phyloP scores from a whole-genome alignment of 2,113 vertebrate genomes.

The Melanerpes formicivorus region DNA sequence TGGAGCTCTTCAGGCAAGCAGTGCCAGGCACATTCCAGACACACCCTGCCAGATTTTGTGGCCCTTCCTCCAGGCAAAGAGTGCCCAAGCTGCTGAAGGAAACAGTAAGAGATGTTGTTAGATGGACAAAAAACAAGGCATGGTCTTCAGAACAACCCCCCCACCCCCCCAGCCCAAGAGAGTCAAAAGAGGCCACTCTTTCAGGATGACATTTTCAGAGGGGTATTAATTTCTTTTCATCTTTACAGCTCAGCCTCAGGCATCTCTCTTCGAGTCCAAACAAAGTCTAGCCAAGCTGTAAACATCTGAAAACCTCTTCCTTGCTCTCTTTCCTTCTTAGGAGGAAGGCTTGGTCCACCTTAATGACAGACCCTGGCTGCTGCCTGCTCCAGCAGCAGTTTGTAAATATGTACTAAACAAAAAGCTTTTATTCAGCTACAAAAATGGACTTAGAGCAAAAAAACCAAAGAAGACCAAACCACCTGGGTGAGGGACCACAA shows the following conservation, averaged over 20 bases:
- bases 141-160: background rate
- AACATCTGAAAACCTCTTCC: constrained; percentile 4
- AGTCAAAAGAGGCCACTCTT: background rate
- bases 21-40: background rate
- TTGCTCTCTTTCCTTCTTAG: background rate
- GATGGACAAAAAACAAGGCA: background rate
- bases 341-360: background rate
- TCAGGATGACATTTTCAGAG: constrained; percentile 15
- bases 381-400: background rate
- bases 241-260: constrained; percentile 23
- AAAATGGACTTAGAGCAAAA: background rate
- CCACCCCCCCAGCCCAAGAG: background rate
- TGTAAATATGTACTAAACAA: background rate
- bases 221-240: constrained; percentile 36
- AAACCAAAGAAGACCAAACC: background rate
- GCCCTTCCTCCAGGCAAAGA: background rate
- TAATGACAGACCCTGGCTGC: background rate
- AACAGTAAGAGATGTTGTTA: constrained; percentile 47
- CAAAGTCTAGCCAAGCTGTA: constrained; percentile 24
- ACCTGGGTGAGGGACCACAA: background rate
- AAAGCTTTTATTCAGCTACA: background rate
- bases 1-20: background rate
- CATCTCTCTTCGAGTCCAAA: constrained; percentile 20
- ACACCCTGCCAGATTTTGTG: background rate
- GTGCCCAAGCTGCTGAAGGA: background rate